These are phyloP conservation scores for Brachionus manjavacas DNA, from an alignment of 1,140 invertebrate genomes.

Conservation along the genomic window DNA sequence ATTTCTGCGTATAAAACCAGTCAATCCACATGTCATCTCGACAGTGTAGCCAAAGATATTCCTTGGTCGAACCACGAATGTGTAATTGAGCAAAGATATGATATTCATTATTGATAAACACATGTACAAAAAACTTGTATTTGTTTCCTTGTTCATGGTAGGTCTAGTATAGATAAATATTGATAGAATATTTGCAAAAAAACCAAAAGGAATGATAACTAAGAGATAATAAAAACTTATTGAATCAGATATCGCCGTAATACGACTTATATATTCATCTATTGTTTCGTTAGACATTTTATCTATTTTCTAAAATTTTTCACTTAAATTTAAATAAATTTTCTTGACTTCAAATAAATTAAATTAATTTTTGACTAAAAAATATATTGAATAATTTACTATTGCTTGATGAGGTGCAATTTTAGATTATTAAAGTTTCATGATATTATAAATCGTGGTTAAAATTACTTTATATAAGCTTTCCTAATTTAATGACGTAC, in stretches of 20 bases:
- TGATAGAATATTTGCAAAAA: background rate
- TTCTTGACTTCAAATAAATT: too few relatives aligned
- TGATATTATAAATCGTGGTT: background rate
- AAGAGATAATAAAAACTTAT: conserved; percentile 18
- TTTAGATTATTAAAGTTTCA: background rate
- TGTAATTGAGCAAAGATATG: background rate
- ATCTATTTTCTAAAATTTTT: too few relatives aligned
- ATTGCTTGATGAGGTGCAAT: background rate
- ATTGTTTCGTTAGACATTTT: background rate
- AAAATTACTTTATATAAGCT: background rate
- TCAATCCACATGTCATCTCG: background rate
- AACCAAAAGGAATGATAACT: conserved; percentile 8
- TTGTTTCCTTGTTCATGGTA: background rate
- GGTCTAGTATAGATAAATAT: background rate
- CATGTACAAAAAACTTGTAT: conserved; percentile 21
- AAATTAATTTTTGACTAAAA: too few relatives aligned
- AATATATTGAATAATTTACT: background rate
- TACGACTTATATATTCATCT: background rate
- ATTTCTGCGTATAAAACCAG: background rate
- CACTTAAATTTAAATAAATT: too few relatives aligned
- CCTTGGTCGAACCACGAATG: background rate
- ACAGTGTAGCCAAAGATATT: conserved; percentile 14
- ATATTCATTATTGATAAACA: conserved; percentile 32
- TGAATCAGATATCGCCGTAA: background rate
- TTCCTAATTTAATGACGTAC: background rate